Base-by-base conservation (phyloP, 2,888 invertebrate genomes). In the Dicyrtoma fusca region DNA sequence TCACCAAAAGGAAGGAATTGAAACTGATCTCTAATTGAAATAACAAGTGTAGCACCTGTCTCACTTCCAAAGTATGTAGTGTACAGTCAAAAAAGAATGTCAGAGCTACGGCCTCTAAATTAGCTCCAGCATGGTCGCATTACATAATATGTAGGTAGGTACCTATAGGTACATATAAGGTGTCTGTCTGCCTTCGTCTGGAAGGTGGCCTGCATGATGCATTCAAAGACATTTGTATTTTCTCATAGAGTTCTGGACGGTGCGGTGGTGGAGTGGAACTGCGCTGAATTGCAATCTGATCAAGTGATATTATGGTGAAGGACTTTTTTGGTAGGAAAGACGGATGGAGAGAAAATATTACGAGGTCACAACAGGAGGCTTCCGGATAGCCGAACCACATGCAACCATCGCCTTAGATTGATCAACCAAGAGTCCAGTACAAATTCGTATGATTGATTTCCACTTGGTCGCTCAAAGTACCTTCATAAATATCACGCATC, bases 391-490 rank as follows among this genome's bases (percentile, higher is more conserved):
- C 34, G 42, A 53, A 51, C 62, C 62, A 25, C 51, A 49, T 49
- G 49, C 47, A 47, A 69, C 44, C 55, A 49, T 23, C 17, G 8
- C 17, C 26, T 5, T 23, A 69, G 73, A 73, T 70, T 73, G 65
- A 73, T 73, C 70, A 66, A 64, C 57, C 51, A 21, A 49, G 17
- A 68, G 71, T 19, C 25, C 59, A 19, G 55, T 63, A 63, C 21
- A 63, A 72, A 59, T 45, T 21, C 62, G 51, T 63, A 64, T 77
- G 77, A 74, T 76, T 72, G 75, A 76, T 76, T 74, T 73, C 73
- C 71, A 70, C 70, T 57, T 69, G 57, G 66, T 65, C 49, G 59
- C 57, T 69, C 71, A 65, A 71, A 63, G 45, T 70, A 74, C 74
- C 75, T 74, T 17, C 62, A 17, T 70, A 42, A 59, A 61, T 66